Percentiles rank a stretch among this genome's conserved stretches.
These are phyloP conservation scores for Hemaris fuciformis DNA, from an alignment of 2,888 invertebrate species.

Conservation along the genomic window DNA sequence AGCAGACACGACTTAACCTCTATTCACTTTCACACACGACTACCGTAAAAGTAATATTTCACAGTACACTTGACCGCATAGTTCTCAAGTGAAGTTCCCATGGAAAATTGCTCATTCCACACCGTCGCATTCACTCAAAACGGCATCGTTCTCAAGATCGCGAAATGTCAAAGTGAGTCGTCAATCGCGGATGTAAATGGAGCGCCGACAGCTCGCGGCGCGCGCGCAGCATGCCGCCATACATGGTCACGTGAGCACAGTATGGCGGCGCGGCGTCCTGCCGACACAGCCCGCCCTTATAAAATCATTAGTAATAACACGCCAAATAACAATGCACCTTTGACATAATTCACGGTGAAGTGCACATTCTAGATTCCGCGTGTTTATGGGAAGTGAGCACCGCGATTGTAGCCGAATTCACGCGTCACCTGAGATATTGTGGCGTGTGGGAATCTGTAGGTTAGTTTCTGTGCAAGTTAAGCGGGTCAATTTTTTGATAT, in stretches of 20 bases:
- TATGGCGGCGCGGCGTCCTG: constrained; percentile 11
- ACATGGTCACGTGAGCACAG: constrained; percentile 9
- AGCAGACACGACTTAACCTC: background rate
- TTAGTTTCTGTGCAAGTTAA: background rate
- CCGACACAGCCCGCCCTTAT: constrained; percentile 16
- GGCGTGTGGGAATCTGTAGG: constrained; percentile 41
- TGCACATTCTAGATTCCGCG: constrained; percentile 55
- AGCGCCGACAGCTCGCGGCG: constrained; percentile 54
- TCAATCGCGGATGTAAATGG: background rate
- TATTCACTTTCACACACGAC: background rate
- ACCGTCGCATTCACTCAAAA: constrained; percentile 51
- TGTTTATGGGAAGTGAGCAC: constrained; percentile 69
- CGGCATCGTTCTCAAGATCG: constrained; percentile 33
- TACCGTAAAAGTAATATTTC: constrained; percentile 1
- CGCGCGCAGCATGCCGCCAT: constrained; percentile 50
- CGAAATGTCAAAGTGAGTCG: constrained; percentile 29
- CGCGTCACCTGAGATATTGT: constrained; percentile 32
- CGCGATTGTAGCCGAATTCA: constrained; percentile 40
- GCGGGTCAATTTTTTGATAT: background rate
- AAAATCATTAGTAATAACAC: constrained; percentile 44
- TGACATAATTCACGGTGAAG: constrained; percentile 59
- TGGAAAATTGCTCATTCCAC: constrained; percentile 76
- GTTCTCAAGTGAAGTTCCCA: constrained; percentile 49
- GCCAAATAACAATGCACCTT: constrained; percentile 43
- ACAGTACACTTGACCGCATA: constrained; percentile 11